Percentiles rank a stretch among this genome's conserved stretches.
phyloP scores from a whole-genome alignment of 53 echinoderm and acorn worm genomes.

The Glandiceps talaboti region DNA sequence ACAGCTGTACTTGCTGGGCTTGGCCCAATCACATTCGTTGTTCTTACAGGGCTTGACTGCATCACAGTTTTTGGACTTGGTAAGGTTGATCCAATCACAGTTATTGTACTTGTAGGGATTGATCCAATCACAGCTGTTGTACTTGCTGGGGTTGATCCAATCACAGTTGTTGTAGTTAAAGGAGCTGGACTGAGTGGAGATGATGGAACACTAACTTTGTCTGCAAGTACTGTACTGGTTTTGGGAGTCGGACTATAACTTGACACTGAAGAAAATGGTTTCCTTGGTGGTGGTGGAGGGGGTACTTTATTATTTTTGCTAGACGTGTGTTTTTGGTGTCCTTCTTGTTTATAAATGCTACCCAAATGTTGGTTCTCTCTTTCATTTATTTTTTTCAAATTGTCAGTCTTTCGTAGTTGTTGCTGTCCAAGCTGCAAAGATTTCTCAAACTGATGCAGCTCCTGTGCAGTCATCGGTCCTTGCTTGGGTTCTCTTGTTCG shows the following conservation, averaged over 20 bases:
- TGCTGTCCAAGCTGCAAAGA: slow-evolving; percentile 28
- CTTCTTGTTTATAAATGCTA: slow-evolving; percentile 62
- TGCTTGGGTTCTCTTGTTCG: slow-evolving; percentile 32
- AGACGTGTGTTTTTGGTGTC: slow-evolving; percentile 68
- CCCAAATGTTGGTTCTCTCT: slow-evolving; percentile 29
- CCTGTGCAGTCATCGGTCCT: slow-evolving; percentile 36
- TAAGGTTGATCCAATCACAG: no score
- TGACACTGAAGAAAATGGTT: not conserved
- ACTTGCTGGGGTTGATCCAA: not conserved
- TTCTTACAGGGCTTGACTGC: no score
- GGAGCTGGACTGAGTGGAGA: no score
- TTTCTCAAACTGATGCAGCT: slow-evolving; percentile 57
- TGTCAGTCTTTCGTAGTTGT: slow-evolving; percentile 46
- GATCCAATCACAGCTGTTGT: not conserved
- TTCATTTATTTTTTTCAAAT: slow-evolving; percentile 26
- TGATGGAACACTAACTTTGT: not conserved
- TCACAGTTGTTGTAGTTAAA: not conserved
- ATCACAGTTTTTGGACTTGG: not conserved
- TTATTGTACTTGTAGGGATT: no score
- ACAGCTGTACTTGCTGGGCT: no score
- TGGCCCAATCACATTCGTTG: no score
- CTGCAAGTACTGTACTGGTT: not conserved
- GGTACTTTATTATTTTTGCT: not conserved
- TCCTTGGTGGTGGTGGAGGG: not conserved
- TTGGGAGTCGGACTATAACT: not conserved